Evolutionary conservation across 2,888 invertebrate genomes (phyloP).

Genomic region (Dilophus febrilis): DNA sequence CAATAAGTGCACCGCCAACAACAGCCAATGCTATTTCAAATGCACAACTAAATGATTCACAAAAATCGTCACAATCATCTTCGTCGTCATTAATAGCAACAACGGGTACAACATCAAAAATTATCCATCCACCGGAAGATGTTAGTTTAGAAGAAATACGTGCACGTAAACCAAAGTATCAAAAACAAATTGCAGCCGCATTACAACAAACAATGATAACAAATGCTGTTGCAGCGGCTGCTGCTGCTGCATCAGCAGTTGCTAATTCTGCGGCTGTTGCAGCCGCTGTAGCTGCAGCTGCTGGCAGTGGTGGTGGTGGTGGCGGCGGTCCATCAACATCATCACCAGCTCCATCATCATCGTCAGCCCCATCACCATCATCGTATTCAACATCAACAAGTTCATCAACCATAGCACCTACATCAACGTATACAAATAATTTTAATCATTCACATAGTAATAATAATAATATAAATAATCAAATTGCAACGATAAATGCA

Average conservation of each 20-base stretch:
- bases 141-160: constrained; percentile 75
- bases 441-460: no score
- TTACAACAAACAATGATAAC: constrained; percentile 15
- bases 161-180: constrained; percentile 52
- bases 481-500: no score
- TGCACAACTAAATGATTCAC: constrained; percentile 32
- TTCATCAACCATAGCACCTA: no score
- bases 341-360: constrained; percentile 13
- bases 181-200: constrained; percentile 15
- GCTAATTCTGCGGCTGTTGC: constrained; percentile 10
- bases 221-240: constrained; percentile 9
- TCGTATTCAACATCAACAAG: constrained; percentile 13
- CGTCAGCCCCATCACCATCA: constrained; percentile 27
- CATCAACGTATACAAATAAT: no score
- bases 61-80: constrained; percentile 18
- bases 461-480: no score
- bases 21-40: constrained; percentile 29
- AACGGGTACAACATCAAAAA: constrained; percentile 73
- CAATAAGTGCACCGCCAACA: constrained; percentile 59
- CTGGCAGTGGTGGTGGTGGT: constrained; percentile 25
- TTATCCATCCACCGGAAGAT: constrained; percentile 87
- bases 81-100: constrained; percentile 37
- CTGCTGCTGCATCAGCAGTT: constrained; percentile 6
- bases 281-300: constrained; percentile 14
- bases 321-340: constrained; percentile 10